phyloP scores from a whole-genome alignment of 2,888 invertebrate genomes.

The Oxystoma pomonae region DNA sequence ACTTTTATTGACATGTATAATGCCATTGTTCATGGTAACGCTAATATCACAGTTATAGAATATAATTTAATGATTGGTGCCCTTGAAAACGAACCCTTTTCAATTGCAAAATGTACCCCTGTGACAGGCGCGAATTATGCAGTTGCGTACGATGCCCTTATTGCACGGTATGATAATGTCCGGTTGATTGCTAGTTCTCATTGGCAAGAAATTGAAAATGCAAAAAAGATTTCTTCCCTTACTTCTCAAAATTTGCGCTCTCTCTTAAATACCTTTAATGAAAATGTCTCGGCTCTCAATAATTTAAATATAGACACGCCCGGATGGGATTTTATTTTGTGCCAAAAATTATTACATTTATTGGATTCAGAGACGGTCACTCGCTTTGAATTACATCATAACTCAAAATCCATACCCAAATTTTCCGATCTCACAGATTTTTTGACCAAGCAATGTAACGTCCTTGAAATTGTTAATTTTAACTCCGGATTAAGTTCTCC shows the following conservation, averaged over 20 bases:
- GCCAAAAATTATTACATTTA: neutral
- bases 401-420: neutral
- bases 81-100: neutral
- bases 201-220: neutral
- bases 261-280: neutral
- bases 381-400: neutral
- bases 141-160: neutral
- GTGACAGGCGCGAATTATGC: neutral
- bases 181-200: neutral
- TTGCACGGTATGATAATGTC: neutral
- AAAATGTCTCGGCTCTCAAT: neutral
- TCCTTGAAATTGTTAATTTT: neutral
- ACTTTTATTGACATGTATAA: neutral
- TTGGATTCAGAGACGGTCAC: neutral
- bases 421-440: neutral
- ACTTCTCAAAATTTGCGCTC: neutral
- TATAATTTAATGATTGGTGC: neutral
- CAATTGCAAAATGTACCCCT: neutral
- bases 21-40: neutral
- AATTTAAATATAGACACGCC: neutral
- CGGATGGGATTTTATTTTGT: neutral
- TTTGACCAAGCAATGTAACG: neutral
- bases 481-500: neutral
- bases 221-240: neutral
- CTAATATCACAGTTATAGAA: neutral